Conservation (phyloP, 2,113 vertebrate species). For the Nycticryphes semicollaris region DNA sequence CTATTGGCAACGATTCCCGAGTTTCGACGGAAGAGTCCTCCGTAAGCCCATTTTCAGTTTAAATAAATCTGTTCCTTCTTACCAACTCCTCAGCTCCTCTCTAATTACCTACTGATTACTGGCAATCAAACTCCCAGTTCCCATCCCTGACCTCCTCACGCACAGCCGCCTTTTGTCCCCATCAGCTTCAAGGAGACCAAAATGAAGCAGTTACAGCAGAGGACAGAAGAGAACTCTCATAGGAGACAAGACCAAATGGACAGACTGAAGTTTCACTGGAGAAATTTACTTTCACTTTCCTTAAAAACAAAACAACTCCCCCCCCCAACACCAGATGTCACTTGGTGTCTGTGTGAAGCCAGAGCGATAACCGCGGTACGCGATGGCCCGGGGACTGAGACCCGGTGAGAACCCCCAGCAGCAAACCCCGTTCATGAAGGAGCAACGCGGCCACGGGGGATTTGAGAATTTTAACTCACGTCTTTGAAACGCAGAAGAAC, state of each 20-base stretch:
- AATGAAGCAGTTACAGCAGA: not conserved
- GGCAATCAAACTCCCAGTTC: not conserved
- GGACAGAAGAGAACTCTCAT: not conserved
- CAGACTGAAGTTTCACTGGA: not conserved
- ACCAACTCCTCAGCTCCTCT: not conserved
- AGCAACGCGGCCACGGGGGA: rapidly evolving
- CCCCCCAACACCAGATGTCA: not conserved
- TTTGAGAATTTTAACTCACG: not conserved
- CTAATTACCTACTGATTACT: not conserved
- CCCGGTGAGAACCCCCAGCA: not conserved
- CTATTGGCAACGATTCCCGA: not conserved
- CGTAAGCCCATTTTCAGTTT: not conserved
- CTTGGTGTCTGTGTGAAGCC: not conserved
- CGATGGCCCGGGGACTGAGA: rapidly evolving
- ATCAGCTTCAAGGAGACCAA: not conserved
- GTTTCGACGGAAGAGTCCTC: not conserved
- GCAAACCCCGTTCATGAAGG: not conserved
- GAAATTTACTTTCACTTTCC: not conserved
- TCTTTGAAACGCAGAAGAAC: not conserved
- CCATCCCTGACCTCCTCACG: not conserved
- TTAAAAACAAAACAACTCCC: not conserved
- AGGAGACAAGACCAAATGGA: rapidly evolving
- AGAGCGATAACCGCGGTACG: not conserved
- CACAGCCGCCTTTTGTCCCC: not conserved
- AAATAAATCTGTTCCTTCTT: not conserved